Conservation (phyloP, 2,113 vertebrate species). For the Melanocharis versteri region DNA sequence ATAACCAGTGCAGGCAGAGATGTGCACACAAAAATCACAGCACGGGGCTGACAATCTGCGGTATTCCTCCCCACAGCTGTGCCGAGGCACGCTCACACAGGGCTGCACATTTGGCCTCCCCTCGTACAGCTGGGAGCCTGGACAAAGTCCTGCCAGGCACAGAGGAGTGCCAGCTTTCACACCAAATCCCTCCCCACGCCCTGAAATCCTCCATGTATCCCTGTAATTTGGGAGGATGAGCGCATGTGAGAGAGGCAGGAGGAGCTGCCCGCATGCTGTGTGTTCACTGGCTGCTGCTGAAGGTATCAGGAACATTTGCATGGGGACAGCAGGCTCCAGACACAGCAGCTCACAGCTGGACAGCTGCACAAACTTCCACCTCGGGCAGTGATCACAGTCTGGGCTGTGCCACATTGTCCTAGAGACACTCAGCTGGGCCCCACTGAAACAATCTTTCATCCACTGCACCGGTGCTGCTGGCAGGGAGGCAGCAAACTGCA, state of each 20-base stretch:
- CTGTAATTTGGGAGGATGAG: not conserved
- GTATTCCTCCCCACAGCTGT: not conserved
- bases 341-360: not conserved
- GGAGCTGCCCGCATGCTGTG: fast-evolving
- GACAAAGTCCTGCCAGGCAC: not conserved
- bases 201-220: not conserved
- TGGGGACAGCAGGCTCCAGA: not conserved
- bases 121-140: not conserved
- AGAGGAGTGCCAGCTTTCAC: not conserved
- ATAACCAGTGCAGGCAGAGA: not conserved
- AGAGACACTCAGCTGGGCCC: not conserved
- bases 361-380: not conserved
- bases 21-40: not conserved
- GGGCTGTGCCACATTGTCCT: not conserved
- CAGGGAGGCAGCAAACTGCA: not conserved
- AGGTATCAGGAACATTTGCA: fast-evolving
- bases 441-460: not conserved
- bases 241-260: not conserved
- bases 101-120: not conserved
- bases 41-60: not conserved
- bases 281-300: fast-evolving
- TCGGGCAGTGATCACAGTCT: fast-evolving
- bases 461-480: not conserved
- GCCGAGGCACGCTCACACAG: not conserved
- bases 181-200: not conserved